Evolutionary conservation across 2,113 vertebrate species (phyloP).

Genomic region (Sinocyclocheilus anshuiensis): DNA sequence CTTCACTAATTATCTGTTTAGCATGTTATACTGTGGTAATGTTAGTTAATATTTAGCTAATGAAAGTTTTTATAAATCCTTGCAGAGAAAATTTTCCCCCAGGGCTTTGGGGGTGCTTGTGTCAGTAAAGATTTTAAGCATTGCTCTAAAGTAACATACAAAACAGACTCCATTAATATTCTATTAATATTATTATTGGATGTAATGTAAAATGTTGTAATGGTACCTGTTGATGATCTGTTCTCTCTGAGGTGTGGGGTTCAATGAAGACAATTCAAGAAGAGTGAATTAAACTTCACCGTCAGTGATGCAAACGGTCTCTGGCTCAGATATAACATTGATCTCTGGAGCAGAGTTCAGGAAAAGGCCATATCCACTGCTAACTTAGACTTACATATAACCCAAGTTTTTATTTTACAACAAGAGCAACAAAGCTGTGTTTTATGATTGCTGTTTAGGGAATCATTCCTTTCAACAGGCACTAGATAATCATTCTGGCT

Average conservation of each 20-base stretch:
- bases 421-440: background rate
- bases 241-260: background rate
- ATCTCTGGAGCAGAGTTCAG: conserved; percentile 21
- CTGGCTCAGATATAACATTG: background rate
- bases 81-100: background rate
- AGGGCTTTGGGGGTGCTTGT: background rate
- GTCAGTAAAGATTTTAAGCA: background rate
- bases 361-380: background rate
- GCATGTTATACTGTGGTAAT: too few relatives aligned
- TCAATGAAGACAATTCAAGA: background rate
- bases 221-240: background rate
- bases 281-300: background rate
- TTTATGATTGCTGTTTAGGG: conserved; percentile 9
- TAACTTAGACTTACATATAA: background rate
- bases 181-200: background rate
- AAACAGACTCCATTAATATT: too few relatives aligned
- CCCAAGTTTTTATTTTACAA: background rate
- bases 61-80: background rate
- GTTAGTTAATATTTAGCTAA: background rate
- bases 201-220: background rate
- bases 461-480: background rate
- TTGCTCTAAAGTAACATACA: background rate
- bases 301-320: background rate
- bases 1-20: too few relatives aligned
- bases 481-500: background rate